These are phyloP conservation scores for Agrilus biguttatus DNA, from an alignment of 2,888 invertebrate genomes.

Conservation along the genomic window DNA sequence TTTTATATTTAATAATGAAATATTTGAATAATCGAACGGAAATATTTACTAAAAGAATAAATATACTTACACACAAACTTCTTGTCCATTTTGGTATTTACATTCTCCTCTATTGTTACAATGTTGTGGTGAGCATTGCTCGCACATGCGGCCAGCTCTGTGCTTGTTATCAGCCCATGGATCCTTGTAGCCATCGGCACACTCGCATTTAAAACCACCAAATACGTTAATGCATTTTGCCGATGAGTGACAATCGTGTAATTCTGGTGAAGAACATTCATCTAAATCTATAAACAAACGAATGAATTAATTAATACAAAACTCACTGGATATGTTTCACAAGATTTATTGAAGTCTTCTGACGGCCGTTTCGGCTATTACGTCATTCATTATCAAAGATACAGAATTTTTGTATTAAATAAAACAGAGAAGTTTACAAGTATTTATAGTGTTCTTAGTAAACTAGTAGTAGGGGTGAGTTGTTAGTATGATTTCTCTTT, in stretches of 20 bases:
- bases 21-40: too few species aligned
- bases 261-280: constrained; percentile 66
- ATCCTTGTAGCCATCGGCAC: constrained; percentile 63
- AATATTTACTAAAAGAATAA: not conserved
- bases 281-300: constrained; percentile 51
- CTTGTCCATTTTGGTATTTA: constrained; percentile 57
- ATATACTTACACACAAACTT: constrained; percentile 55
- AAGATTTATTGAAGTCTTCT: too few species aligned
- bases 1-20: too few species aligned
- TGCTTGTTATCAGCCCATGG: constrained; percentile 51
- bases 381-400: too few species aligned
- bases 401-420: too few species aligned
- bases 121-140: constrained; percentile 59
- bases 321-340: too few species aligned
- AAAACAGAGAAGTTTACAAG: too few species aligned
- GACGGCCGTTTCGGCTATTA: too few species aligned
- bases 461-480: too few species aligned
- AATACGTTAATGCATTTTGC: constrained; percentile 71
- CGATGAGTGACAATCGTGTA: constrained; percentile 72
- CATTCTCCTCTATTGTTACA: constrained; percentile 82
- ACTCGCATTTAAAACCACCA: constrained; percentile 69
- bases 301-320: too few species aligned
- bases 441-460: too few species aligned
- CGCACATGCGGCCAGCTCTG: constrained; percentile 60
- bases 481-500: too few species aligned